Evolutionary conservation across 2,797 vertebrate genomes (phyloP).

Genomic region (Centroberyx gerrardi): DNA sequence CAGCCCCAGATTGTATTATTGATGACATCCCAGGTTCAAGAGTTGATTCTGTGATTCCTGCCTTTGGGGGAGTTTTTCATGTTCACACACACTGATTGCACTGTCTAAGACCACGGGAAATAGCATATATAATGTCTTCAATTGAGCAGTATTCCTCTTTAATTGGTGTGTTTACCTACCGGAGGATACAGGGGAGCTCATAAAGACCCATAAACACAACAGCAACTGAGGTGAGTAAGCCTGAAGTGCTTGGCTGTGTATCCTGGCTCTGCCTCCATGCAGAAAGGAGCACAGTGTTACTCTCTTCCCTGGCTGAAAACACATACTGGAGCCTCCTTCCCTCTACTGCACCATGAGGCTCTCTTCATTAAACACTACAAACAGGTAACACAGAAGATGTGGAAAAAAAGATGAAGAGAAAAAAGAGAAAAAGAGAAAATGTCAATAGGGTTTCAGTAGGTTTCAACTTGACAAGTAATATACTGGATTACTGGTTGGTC

Average conservation of each 20-base stretch:
- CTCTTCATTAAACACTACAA: too few species aligned
- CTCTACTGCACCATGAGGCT: slow-evolving; percentile 17
- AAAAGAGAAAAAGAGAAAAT: slow-evolving; percentile 30
- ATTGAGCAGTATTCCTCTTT: neutral
- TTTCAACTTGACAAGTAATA: slow-evolving; percentile 74
- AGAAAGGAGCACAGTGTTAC: neutral
- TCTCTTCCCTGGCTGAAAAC: neutral
- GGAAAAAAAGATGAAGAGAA: neutral
- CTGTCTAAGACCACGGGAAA: slow-evolving; percentile 3
- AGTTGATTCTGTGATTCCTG: slow-evolving; percentile 35
- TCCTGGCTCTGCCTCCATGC: slow-evolving; percentile 15
- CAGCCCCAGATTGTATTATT: slow-evolving; percentile 20
- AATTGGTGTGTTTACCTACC: slow-evolving; percentile 24
- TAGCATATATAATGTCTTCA: neutral
- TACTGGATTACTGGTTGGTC: slow-evolving; percentile 68
- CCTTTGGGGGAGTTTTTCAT: neutral
- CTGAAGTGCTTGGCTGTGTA: neutral
- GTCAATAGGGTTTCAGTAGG: slow-evolving; percentile 54
- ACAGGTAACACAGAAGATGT: too few species aligned
- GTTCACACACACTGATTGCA: neutral
- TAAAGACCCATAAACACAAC: slow-evolving; percentile 7
- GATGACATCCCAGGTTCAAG: slow-evolving; percentile 34
- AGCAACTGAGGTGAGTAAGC: neutral
- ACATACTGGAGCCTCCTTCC: slow-evolving; percentile 31
- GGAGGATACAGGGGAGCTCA: neutral